Base-by-base conservation (phyloP, 2,888 invertebrate species). In the Tricholauxania praeusta region DNA sequence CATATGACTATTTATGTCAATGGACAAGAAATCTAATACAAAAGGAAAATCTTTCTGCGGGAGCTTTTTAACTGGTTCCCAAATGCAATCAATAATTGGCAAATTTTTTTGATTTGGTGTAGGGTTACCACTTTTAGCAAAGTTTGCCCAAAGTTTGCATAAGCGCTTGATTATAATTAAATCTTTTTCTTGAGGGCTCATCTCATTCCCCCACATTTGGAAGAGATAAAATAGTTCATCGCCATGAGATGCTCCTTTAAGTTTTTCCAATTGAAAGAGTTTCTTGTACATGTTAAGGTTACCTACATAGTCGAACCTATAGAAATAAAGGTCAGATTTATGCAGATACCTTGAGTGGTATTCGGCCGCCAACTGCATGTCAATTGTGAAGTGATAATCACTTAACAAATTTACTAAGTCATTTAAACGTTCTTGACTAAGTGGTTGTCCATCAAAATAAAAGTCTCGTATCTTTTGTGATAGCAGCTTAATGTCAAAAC, bases 201-300 rank as follows among this genome's bases (percentile, higher is more conserved):
- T 5, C 0, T 78, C 72, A 32, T 82, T 80, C 15, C 73, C 76
- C 0, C 74, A 73, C 76, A 81, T 81, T 81, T 89, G 90, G 47
- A 92, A 88, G 2, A 92, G 74, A 77, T 92, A 92, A 14, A 89
- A 89, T 0, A 90, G 83, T 0, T 92, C 92, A 76, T 92, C 92
- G 0, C 88, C 89, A 79, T 92, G 92, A 52, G 89, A 89, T 0
- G 90, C 89, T 4, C 92, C 92, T 77, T 85, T 81, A 1, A 85
- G 49, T 0, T 89, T 83, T 1, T 87, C 77, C 15, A 89, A 85
- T 47, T 87, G 85, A 14, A 86, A 80, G 12, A 86, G 80, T 69
- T 86, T 87, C 77, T 91, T 91, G 22, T 88, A 83, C 73, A 89
- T 87, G 80, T 91, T 91, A 4, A 90, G 84, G 15, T 83, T 85